Base-by-base conservation (phyloP, 2,113 vertebrate genomes). In the Hippocampus guttulatus region DNA sequence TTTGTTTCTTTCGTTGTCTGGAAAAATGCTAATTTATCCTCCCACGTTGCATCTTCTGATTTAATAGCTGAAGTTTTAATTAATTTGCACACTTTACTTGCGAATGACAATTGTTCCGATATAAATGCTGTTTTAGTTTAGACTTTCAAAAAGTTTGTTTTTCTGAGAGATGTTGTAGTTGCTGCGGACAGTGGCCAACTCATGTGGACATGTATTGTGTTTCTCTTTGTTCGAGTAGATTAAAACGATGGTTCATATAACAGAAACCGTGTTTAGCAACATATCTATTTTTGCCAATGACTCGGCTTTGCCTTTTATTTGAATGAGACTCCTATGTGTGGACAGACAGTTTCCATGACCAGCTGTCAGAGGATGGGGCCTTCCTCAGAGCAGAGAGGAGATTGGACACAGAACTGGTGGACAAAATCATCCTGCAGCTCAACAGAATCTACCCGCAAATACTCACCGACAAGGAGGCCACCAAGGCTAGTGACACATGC, bases 391-490 rank as follows among this genome's bases (percentile, higher is more conserved):
- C 88, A 65, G 93, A 91, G 0, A 89, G 87, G 21, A 88, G 90
- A 67, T 84, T 99, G 83, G 95, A 93, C 52, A 95, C 95, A 6
- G 95, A 95, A 69, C 90, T 94, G 75, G 92, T 96, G 60, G 97
- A 99, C 85, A 98, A 92, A 90, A 91, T 99, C 52, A 91, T 98
- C 73, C 92, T 99, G 63, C 97, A 99, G 89, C 94, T 99, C 51
- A 98, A 98, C 84, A 92, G 97, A 78, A 96, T 98, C 89, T 95
- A 97, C 82, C 97, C 97, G 0, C 97, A 99, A 88, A 93, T 99
- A 77, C 95, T 99, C 69, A 92, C 91, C 23, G 93, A 98, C 88
- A 94, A 93, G 80, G 97, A 98, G 84, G 96, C 97, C 3, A 94
- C 95, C 81, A 96, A 88, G 92, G 97, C 98, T 87, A 80, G 83